These are phyloP conservation scores for Pantherophis alleghaniensis DNA, from an alignment of 2,797 vertebrate genomes.

Conservation along the genomic window DNA sequence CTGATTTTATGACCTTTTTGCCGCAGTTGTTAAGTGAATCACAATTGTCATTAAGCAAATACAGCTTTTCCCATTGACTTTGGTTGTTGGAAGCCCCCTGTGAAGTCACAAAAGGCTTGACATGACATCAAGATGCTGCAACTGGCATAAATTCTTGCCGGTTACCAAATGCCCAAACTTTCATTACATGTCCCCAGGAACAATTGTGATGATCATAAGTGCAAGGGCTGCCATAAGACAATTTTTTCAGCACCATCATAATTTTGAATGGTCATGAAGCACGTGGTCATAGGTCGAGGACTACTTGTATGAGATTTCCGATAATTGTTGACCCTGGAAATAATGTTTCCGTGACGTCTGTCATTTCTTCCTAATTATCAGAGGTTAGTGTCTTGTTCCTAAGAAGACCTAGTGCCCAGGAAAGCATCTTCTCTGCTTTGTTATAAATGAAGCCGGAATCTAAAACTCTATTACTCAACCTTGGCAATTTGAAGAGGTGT, in stretches of 20 bases:
- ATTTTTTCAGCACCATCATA: background rate
- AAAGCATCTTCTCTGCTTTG: background rate
- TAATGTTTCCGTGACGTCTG: background rate
- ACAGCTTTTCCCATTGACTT: background rate
- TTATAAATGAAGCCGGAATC: conserved; percentile 10
- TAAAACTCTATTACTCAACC: background rate
- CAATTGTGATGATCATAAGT: background rate
- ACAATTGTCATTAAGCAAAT: background rate
- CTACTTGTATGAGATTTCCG: background rate
- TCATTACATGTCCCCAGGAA: background rate
- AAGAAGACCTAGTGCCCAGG: background rate
- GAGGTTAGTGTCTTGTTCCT: background rate
- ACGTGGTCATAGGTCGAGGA: background rate
- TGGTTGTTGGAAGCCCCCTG: background rate
- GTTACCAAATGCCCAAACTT: background rate
- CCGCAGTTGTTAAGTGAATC: background rate
- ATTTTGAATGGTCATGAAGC: background rate
- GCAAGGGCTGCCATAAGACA: background rate
- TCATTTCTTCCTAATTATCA: background rate
- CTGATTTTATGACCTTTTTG: background rate
- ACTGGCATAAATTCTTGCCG: background rate
- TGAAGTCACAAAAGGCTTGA: background rate
- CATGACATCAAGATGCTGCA: background rate
- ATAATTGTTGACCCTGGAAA: background rate
- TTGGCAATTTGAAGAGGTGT: background rate